Base-by-base conservation (phyloP, 64 coral and sea anemone genomes). In the Actinia equina region DNA sequence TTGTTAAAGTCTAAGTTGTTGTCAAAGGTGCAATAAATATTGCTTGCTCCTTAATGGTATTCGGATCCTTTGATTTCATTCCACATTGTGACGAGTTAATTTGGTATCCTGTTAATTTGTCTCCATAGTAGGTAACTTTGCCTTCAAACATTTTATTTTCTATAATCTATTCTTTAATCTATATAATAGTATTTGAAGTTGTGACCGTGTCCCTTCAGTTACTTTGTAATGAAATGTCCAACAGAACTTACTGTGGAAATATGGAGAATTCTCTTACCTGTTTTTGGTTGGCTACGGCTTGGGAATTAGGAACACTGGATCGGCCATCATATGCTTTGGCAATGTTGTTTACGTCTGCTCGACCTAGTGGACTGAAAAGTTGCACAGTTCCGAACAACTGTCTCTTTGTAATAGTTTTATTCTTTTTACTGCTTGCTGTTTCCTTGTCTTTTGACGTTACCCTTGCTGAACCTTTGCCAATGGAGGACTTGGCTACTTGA, bases 341-440 rank as follows among this genome's bases (percentile, higher is more conserved):
- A 49, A 81, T 81, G 49, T 5, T 81, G 49, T 20, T 81, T 12
- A 81, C 22, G 45, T 81, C 49, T 78, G 89, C 27, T n/a, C 77
- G 89, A 2, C 70, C 83, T 23, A 92, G 44, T 22, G 85, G 80
- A 71, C 85, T 87, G 55, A 92, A 58, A 59, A 92, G 85, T 22
- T 85, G 90, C 19, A 92, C 76, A 26, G 90, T 92, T 9, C 90
- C 85, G 51, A 92, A 92, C 44, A 92, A 52, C 43, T 92, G 90
- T 19, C 90, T 86, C 55, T 85, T 85, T 0, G 83, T 52, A 52
- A 81, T 49, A 49, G 78, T 65, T 54, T 91, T 56, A 22, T 26
- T 49, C 84, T 91, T 74, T 41, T 74, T 74, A 2, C 26, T 74
- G 7, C 26, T 25, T 74, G 2, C 20, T 13, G n/a, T 7, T 14